phyloP scores from a whole-genome alignment of 2,113 vertebrate species.

The Zeus faber region DNA sequence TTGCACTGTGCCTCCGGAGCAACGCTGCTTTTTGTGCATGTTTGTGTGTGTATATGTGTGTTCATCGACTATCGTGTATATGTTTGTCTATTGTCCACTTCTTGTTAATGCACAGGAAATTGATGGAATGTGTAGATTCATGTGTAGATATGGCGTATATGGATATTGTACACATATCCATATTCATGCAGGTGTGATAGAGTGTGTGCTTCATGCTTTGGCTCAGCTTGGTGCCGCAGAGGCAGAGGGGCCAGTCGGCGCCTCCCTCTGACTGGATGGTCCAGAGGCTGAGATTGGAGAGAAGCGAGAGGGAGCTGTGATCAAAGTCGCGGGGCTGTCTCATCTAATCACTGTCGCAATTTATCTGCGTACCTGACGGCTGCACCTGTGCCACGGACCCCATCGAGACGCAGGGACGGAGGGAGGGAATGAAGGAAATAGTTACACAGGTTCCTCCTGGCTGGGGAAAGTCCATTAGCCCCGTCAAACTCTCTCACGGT shows the following conservation, averaged over 20 bases:
- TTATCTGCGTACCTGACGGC: constrained; percentile 35
- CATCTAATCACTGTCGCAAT: constrained; percentile 40
- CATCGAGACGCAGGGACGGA: constrained; percentile 3
- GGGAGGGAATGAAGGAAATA: constrained; percentile 22
- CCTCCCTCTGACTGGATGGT: no score
- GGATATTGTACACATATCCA: no score
- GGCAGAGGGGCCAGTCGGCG: background rate
- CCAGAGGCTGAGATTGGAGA: background rate
- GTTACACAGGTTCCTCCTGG: constrained; percentile 20
- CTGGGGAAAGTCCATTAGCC: constrained; percentile 7
- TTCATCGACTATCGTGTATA: no score
- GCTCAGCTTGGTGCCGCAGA: background rate
- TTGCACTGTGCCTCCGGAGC: no score
- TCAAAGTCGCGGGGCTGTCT: constrained; percentile 38
- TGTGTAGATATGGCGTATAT: no score
- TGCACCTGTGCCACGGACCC: constrained; percentile 28
- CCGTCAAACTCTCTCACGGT: constrained; percentile 29
- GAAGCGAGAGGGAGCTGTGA: constrained; percentile 28
- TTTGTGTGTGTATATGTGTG: no score
- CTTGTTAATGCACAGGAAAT: no score
- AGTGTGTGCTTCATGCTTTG: background rate
- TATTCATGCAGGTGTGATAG: no score
- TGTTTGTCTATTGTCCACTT: no score
- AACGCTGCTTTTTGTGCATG: no score
- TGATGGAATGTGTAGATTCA: no score